Evolutionary conservation across 1,140 invertebrate genomes (phyloP), one percentile per base, ranked within the genome.

Genomic region (Calephelis virginiensis): DNA sequence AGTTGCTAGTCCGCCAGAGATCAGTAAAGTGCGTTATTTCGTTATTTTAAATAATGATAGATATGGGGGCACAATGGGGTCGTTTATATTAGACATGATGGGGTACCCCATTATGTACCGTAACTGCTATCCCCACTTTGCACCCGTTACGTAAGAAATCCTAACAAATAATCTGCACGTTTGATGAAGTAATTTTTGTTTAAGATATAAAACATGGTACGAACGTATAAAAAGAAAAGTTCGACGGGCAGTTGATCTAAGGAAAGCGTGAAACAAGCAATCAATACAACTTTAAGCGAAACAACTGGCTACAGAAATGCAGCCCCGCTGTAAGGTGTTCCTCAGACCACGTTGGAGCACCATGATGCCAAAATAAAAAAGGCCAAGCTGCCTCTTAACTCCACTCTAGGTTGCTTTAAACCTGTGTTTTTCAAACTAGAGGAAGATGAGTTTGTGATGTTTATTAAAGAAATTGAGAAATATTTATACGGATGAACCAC

Each of bases 401-500:
- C 50, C 8, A 53, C 50, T 53, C 63, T 63, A 14, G 56, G 59
- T 61, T 37, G 11, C 8, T 61, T 61, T 50, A 69, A 69, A 56
- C 46, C 66, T 43, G 43, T 69, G 11, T 72, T 76, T 71, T 66
- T 75, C 9, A 64, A 67, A 66, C 38, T 72, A 70, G 68, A 74
- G 63, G 77, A 80, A 77, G 65, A 76, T 6, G 70, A 73, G 13
- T 47, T 76, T 0, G 67, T 70, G n/a, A 38, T 10, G 40, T 78
- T 76, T 69, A 14, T 78, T 6, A 74, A 75, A 71, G 13, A 75
- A 38, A 77, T 81, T 70, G 72, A 79, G 68, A 64, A 68, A 64
- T 70, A 74, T 66, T 62, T 81, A 10, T 77, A 69, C 67, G 72
- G 69, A 5, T 49, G 71, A 4, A 71, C 72, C 47, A 71, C 66